Evolutionary conservation across 2,113 vertebrate species (phyloP), one percentile per base, ranked within the genome.

Genomic region (Lepisosteus oculatus): DNA sequence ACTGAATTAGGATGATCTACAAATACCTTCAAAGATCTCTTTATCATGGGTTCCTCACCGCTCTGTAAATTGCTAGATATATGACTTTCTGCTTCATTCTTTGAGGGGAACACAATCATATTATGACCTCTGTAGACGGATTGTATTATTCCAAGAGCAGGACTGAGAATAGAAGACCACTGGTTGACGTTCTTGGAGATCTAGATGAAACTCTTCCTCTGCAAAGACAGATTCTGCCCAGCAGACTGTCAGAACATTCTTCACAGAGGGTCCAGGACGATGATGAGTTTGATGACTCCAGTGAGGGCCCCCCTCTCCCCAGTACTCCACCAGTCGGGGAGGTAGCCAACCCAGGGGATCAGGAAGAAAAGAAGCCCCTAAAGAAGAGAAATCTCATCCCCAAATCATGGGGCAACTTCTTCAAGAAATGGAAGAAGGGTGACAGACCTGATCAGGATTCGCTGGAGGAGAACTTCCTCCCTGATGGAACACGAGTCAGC

Each of bases 401-500:
- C 7, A 69, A 72, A 6, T 82, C 88, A 11, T 86, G 82, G 88
- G 83, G 79, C 14, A 64, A 70, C 13, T 15, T 86, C 42, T 61
- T 85, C 4, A 67, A 70, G 7, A 86, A 77, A 67, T 61, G 70
- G 79, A 72, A 45, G 43, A 72, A 67, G 17, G 66, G 71, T 45
- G 61, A 43, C 3, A 73, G 67, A 61, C 9, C 56, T n/a, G 29
- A 8, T 8, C 70, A 66, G n/a, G 45, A 7, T 43, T 54, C 61
- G 8, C 77, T 12, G 3, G 55, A 57, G 8, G 74, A 88, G 54
- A 59, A 76, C 55, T 86, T 81, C 45, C 68, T 84, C 9, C 85
- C 84, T 0, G 85, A 88, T 41, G 86, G 81, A 7, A 84, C 80
- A 43, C 78, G 76, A 43, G 75, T 79, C 67, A 89, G 89, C 41